Evolutionary conservation across 2,113 vertebrate species (phyloP).

Genomic region (Pelmatolapia mariae): DNA sequence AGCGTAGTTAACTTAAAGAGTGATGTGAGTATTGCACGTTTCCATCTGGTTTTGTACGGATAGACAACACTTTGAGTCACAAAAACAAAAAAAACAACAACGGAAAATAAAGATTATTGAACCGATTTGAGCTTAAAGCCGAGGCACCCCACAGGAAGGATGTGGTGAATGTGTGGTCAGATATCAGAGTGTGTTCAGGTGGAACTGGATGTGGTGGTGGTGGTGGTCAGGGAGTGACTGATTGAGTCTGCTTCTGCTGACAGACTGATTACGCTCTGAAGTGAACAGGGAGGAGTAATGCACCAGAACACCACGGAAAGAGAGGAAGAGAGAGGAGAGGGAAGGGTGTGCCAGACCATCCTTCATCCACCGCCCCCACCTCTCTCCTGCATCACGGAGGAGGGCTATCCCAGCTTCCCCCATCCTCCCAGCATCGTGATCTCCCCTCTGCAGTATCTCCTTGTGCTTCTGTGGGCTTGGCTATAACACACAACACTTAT

Average conservation of each 20-base stretch:
- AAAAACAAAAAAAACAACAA: neutral
- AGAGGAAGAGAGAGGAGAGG: neutral
- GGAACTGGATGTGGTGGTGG: neutral
- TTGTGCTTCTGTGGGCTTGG: conserved; percentile 4
- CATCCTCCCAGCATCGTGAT: conserved; percentile 52
- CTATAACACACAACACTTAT: conserved; percentile 14
- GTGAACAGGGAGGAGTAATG: conserved; percentile 55
- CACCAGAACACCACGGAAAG: conserved; percentile 27
- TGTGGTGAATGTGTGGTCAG: conserved; percentile 6
- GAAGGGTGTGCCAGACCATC: conserved; percentile 41
- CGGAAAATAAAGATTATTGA: neutral
- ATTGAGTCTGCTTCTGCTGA: conserved; percentile 58
- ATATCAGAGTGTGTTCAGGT: conserved; percentile 9
- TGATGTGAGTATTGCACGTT: neutral
- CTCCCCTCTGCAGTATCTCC: conserved; percentile 58
- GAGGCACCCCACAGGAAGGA: neutral
- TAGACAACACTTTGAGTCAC: neutral
- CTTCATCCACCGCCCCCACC: conserved; percentile 1
- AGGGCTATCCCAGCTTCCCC: conserved; percentile 64
- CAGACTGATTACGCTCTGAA: conserved; percentile 49
- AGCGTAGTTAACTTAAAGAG: neutral
- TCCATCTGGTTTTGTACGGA: neutral
- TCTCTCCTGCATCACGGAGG: conserved; percentile 34
- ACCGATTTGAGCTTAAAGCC: neutral
- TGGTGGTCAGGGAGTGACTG: conserved; percentile 16